Percentiles rank a stretch among this genome's conserved stretches.
Evolutionary conservation across 30 jellyfish, hydroid and myxozoan genomes (phyloP).

Genomic region (Kudoa iwatai): DNA sequence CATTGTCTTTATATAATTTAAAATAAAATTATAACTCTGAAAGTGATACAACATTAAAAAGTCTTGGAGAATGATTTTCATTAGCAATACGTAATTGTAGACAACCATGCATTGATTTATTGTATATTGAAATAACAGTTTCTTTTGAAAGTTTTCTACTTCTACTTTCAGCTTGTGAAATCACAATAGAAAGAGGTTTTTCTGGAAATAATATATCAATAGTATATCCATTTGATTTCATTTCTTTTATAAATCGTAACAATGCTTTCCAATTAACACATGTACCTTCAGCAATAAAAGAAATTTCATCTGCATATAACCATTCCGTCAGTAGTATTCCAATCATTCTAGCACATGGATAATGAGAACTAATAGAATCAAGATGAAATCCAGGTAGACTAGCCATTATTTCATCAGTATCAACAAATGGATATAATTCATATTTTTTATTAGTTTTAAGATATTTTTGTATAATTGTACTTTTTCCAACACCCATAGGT

Average conservation of each 20-base stretch:
- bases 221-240: slow-evolving; percentile 18
- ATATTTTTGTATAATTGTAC: slow-evolving; percentile 12
- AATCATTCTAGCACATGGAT: slow-evolving; percentile 30
- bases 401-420: slow-evolving; percentile 78
- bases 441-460: slow-evolving; percentile 9
- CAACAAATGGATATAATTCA: slow-evolving; percentile 36
- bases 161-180: slow-evolving; percentile 9
- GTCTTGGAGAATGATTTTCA: too few relatives aligned
- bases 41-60: too few relatives aligned
- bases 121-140: slow-evolving; percentile 13
- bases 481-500: slow-evolving; percentile 84
- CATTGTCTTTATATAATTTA: too few relatives aligned
- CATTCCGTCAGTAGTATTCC: slow-evolving; percentile 54
- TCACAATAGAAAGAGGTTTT: slow-evolving; percentile 10
- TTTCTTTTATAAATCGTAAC: slow-evolving; percentile 25
- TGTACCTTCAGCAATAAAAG: slow-evolving; percentile 90
- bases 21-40: too few relatives aligned
- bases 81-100: too few relatives aligned
- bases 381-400: slow-evolving; percentile 26
- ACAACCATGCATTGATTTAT: slow-evolving; percentile 25
- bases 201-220: slow-evolving; percentile 14
- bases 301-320: slow-evolving; percentile 26
- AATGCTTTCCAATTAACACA: slow-evolving; percentile 44
- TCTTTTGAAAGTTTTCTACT: slow-evolving; percentile 14
- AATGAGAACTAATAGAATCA: slow-evolving; percentile 13